Conservation (phyloP, 2,113 vertebrate species). For the Nanorana parkeri region DNA sequence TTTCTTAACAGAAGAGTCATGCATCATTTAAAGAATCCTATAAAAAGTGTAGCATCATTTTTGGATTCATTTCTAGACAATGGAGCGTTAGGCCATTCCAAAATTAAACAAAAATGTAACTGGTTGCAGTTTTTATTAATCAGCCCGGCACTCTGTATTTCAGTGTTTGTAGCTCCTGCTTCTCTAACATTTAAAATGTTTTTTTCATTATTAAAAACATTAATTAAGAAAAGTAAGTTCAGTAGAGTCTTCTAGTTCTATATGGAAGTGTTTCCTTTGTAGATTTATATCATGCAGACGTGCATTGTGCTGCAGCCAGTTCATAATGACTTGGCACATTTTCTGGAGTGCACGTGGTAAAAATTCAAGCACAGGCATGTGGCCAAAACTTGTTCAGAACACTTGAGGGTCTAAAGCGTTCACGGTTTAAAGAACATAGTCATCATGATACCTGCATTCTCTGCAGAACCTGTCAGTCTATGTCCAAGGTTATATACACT, state of each 20-base stretch:
- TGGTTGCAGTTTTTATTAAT: too few relatives aligned
- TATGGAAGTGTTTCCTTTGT: too few relatives aligned
- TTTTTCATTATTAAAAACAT: background rate
- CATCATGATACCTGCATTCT: background rate
- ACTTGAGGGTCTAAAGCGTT: background rate
- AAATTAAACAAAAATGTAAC: too few relatives aligned
- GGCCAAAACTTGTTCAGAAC: background rate
- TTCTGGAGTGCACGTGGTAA: background rate
- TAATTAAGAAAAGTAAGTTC: background rate
- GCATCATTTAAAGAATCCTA: too few relatives aligned
- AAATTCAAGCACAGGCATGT: background rate
- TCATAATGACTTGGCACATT: conserved; percentile 44
- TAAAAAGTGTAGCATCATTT: too few relatives aligned
- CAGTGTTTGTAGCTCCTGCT: too few relatives aligned
- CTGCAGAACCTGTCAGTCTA: background rate
- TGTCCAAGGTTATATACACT: too few relatives aligned
- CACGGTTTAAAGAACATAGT: background rate
- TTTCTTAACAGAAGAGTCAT: too few relatives aligned
- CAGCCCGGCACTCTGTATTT: too few relatives aligned
- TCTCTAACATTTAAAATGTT: too few relatives aligned
- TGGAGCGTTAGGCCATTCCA: too few relatives aligned
- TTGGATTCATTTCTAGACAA: too few relatives aligned
- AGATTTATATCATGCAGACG: background rate
- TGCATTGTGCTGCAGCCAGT: background rate
- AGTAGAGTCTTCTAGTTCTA: background rate